Conservation (phyloP, 2,888 invertebrate genomes). For the Bellardia bayeri region DNA sequence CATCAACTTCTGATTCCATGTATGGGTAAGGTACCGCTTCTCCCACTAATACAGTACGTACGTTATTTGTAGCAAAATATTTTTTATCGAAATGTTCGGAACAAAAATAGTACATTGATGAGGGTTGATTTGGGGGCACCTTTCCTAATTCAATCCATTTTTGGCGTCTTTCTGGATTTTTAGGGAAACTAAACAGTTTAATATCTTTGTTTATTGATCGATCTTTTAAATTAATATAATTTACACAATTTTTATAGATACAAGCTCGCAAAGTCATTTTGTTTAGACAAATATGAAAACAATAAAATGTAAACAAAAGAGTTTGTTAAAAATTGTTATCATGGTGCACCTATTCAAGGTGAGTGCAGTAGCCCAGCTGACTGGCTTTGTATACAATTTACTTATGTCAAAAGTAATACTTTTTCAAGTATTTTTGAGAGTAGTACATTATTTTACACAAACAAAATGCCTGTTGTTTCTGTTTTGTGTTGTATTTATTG, state of each 20-base stretch:
- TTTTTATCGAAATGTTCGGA: slow-evolving; percentile 80
- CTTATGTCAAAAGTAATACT: no score
- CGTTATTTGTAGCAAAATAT: slow-evolving; percentile 76
- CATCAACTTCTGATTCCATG: slow-evolving; percentile 23
- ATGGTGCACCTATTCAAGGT: no score
- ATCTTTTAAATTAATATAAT: slow-evolving; percentile 54
- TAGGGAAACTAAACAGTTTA: slow-evolving; percentile 80
- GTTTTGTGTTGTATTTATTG: no score
- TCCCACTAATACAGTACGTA: slow-evolving; percentile 78
- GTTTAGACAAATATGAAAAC: background rate
- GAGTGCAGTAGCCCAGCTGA: no score
- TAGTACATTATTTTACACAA: no score
- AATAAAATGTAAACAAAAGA: background rate
- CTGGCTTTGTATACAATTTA: no score
- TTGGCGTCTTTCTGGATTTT: slow-evolving; percentile 76
- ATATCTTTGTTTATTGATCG: slow-evolving; percentile 60
- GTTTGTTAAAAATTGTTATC: background rate
- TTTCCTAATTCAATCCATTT: slow-evolving; percentile 78
- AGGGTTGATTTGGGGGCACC: slow-evolving; percentile 73
- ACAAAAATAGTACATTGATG: slow-evolving; percentile 77
- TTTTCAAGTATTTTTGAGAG: no score
- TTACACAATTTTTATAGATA: slow-evolving; percentile 78
- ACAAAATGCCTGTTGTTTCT: no score
- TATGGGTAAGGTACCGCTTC: slow-evolving; percentile 79
- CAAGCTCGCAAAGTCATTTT: slow-evolving; percentile 75